These are phyloP conservation scores for Hippocampus mohnikei DNA, from an alignment of 2,113 vertebrate genomes.

Conservation along the genomic window DNA sequence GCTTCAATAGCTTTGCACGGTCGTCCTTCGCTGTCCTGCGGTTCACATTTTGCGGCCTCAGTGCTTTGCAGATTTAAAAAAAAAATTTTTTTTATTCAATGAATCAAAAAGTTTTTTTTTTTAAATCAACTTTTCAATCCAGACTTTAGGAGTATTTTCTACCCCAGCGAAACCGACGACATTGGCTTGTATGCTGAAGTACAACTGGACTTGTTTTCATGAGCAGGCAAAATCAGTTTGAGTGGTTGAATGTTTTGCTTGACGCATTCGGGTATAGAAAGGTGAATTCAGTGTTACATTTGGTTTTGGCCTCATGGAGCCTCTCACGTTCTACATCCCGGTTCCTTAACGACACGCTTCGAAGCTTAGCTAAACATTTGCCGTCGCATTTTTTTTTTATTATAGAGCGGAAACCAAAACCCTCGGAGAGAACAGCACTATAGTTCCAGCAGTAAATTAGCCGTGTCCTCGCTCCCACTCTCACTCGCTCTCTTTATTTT, in stretches of 20 bases:
- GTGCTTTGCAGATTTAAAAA: too few relatives aligned
- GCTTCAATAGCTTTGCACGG: not conserved
- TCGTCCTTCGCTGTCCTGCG: not conserved
- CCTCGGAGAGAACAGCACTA: slow-evolving; percentile 59
- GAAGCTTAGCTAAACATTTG: slow-evolving; percentile 63
- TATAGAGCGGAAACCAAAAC: slow-evolving; percentile 57
- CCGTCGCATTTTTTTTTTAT: slow-evolving; percentile 48
- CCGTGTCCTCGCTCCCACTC: slow-evolving; percentile 41
- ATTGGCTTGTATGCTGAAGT: not conserved
- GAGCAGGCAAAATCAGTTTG: not conserved
- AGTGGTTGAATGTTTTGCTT: not conserved
- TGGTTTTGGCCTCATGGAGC: slow-evolving; percentile 6
- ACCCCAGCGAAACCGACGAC: too few relatives aligned
- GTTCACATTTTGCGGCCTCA: too few relatives aligned
- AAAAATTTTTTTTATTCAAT: not conserved
- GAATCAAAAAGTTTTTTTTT: too few relatives aligned
- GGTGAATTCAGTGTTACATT: not conserved
- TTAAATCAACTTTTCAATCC: too few relatives aligned
- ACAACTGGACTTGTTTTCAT: not conserved
- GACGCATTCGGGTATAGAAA: not conserved
- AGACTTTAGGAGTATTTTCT: too few relatives aligned
- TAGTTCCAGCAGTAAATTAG: slow-evolving; percentile 64
- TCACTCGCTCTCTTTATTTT: slow-evolving; percentile 57
- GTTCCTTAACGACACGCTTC: slow-evolving; percentile 47
- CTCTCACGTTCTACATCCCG: slow-evolving; percentile 47